Conservation (phyloP, 2,113 vertebrate genomes). For the Chamaetylas fuelleborni region DNA sequence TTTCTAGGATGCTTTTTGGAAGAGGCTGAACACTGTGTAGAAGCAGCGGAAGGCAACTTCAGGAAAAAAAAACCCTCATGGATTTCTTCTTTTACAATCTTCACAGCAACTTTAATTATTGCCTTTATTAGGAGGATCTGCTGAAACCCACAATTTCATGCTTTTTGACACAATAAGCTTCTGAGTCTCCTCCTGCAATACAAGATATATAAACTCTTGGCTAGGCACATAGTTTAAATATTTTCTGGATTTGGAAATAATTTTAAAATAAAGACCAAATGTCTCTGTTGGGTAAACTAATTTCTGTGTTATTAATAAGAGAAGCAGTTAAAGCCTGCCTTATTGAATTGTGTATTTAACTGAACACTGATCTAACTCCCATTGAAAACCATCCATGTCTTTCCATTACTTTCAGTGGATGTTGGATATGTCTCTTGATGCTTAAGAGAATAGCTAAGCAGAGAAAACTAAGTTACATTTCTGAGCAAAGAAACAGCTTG, state of each 20-base stretch:
- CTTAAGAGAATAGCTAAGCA: neutral
- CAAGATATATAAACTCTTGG: neutral
- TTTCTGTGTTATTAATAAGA: neutral
- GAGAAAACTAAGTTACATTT: neutral
- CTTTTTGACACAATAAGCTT: neutral
- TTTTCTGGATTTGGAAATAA: neutral
- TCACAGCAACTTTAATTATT: neutral
- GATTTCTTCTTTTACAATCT: neutral
- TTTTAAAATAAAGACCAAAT: constrained; percentile 24
- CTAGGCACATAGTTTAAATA: neutral
- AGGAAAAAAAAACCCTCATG: neutral
- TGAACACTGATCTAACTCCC: neutral
- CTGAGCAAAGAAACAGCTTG: neutral
- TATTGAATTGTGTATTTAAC: neutral
- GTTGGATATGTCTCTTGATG: neutral
- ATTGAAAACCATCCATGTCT: neutral
- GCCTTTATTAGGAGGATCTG: neutral
- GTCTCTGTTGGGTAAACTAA: neutral
- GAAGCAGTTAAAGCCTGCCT: neutral
- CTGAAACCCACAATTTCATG: neutral
- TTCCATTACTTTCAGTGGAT: neutral
- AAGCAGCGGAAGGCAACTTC: neutral
- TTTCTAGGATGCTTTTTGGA: neutral
- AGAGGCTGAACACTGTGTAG: neutral
- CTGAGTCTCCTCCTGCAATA: neutral